Conservation (phyloP, 2,113 vertebrate species). For the Petrocephalus zakoni region DNA sequence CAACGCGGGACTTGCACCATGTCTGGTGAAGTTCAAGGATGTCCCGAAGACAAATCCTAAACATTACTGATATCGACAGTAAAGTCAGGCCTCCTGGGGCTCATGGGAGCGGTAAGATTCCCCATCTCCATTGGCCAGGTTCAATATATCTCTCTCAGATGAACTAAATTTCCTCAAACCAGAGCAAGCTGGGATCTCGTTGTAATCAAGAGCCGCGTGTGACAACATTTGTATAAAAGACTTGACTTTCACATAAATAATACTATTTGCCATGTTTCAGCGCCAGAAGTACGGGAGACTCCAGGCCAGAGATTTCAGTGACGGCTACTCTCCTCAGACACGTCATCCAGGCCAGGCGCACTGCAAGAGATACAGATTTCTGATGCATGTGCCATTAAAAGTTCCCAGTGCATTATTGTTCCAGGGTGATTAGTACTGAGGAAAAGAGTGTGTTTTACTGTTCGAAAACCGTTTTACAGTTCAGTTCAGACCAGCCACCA, state of each 20-base stretch:
- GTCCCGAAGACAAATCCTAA: not conserved
- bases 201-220: not conserved
- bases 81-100: not conserved
- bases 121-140: not conserved
- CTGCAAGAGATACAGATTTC: conserved; percentile 26
- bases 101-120: not conserved
- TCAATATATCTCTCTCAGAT: not conserved
- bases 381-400: conserved; percentile 18
- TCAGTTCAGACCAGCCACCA: not conserved
- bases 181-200: not conserved
- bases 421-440: conserved; percentile 12
- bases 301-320: not conserved
- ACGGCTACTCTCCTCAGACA: not conserved
- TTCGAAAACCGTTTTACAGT: not conserved
- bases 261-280: not conserved
- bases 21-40: not conserved
- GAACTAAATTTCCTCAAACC: not conserved
- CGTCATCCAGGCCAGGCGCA: conserved; percentile 26
- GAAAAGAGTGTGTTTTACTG: not conserved
- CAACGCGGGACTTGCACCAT: not conserved
- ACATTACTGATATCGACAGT: not conserved
- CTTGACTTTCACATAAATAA: not conserved
- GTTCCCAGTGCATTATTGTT: conserved; percentile 35
- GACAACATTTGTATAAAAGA: not conserved
- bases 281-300: not conserved